Evolutionary conservation across 2,888 invertebrate genomes (phyloP).

Genomic region (Nephrotoma guestfalica): DNA sequence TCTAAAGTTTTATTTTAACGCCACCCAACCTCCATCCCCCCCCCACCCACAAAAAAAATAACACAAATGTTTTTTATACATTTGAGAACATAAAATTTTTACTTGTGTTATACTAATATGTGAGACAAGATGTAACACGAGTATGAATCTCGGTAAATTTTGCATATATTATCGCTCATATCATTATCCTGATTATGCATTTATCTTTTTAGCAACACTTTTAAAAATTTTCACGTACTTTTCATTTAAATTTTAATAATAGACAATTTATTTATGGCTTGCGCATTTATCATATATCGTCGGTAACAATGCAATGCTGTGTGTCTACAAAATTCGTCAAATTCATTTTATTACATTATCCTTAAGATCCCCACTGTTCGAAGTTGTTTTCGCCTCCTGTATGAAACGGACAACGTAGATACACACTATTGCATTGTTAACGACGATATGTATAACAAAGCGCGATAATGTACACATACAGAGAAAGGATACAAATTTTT

Average conservation of each 20-base stretch:
- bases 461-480: neutral
- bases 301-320: too few species aligned
- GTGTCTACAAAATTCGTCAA: too few species aligned
- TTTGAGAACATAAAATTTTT: neutral
- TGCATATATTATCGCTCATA: neutral
- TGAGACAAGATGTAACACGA: neutral
- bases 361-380: too few species aligned
- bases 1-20: neutral
- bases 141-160: neutral
- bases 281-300: neutral
- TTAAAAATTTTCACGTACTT: neutral
- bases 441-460: neutral
- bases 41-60: neutral
- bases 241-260: neutral
- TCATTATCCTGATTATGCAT: neutral
- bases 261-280: neutral
- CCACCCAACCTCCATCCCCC: neutral
- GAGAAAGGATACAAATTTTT: neutral
- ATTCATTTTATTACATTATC: too few species aligned
- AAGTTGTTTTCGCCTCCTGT: too few species aligned
- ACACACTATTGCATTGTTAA: too few species aligned
- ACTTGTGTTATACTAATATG: neutral
- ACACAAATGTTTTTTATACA: neutral
- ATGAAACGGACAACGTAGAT: too few species aligned
- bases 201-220: neutral